A percentile compares a stretch with the other conserved stretches of the same genome.
Conservation (phyloP, 2,797 vertebrate genomes). For the Hydrolagus colliei region DNA sequence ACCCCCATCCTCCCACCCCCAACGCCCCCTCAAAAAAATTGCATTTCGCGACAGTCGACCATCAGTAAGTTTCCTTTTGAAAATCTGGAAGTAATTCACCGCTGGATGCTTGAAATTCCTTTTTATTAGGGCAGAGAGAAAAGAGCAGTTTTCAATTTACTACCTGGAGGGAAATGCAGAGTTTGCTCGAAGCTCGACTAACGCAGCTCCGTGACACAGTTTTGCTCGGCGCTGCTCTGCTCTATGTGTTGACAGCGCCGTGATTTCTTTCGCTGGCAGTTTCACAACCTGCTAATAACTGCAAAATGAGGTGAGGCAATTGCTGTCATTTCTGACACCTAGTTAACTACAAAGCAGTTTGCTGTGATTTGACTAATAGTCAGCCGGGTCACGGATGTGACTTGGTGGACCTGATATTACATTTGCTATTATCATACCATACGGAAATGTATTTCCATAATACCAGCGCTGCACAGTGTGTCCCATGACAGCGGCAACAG, state of each 20-base stretch:
- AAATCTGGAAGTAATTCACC: neutral
- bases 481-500: neutral
- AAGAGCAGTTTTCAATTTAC: constrained; percentile 1
- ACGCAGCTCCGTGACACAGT: neutral
- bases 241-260: neutral
- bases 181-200: neutral
- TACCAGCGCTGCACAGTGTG: neutral
- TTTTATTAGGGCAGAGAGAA: neutral
- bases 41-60: neutral
- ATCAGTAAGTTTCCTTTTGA: neutral
- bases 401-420: neutral
- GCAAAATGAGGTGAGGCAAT: constrained; percentile 25
- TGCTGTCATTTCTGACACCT: constrained; percentile 19
- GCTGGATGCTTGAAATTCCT: neutral
- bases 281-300: constrained; percentile 24
- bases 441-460: neutral
- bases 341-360: neutral
- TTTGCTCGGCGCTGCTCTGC: neutral
- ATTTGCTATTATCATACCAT: neutral
- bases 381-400: neutral
- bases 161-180: neutral
- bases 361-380: constrained; percentile 27
- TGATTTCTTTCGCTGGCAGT: constrained; percentile 1
- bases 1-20: too few species aligned
- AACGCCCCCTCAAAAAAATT: neutral